phyloP scores from a whole-genome alignment of 2,797 vertebrate genomes.

The Coregonus suidteri region DNA sequence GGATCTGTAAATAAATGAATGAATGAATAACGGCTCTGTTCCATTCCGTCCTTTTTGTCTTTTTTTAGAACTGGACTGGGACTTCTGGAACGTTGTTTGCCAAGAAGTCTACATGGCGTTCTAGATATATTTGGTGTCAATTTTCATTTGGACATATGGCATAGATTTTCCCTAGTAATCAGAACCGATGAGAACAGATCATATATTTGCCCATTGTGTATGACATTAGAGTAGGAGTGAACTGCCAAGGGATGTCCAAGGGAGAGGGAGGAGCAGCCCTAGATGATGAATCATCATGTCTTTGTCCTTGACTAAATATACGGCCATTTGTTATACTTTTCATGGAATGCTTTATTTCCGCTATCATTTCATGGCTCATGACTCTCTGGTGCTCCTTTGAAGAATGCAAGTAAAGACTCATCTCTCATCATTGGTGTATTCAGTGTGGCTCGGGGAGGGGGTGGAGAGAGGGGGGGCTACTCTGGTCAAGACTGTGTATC shows the following conservation, averaged over 20 bases:
- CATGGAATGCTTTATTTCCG: neutral
- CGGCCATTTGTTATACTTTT: neutral
- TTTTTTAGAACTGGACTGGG: neutral
- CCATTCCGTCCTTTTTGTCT: neutral
- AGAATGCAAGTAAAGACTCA: neutral
- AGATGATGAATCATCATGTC: neutral
- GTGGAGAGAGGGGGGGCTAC: neutral
- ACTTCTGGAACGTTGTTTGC: neutral
- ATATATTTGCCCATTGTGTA: neutral
- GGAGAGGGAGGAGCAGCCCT: neutral
- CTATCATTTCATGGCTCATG: neutral
- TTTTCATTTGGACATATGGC: neutral
- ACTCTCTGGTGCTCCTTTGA: neutral
- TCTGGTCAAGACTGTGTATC: neutral
- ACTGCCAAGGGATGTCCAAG: too few species aligned
- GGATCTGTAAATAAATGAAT: neutral
- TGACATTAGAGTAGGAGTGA: neutral
- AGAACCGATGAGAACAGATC: neutral
- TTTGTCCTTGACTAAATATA: conserved; percentile 4
- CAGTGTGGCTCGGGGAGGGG: neutral
- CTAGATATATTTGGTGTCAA: neutral
- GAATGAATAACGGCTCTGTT: neutral
- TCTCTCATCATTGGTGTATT: neutral
- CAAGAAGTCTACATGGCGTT: neutral
- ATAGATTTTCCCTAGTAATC: neutral